Conservation (phyloP, 1,140 invertebrate genomes). For the Watersipora subatra region DNA sequence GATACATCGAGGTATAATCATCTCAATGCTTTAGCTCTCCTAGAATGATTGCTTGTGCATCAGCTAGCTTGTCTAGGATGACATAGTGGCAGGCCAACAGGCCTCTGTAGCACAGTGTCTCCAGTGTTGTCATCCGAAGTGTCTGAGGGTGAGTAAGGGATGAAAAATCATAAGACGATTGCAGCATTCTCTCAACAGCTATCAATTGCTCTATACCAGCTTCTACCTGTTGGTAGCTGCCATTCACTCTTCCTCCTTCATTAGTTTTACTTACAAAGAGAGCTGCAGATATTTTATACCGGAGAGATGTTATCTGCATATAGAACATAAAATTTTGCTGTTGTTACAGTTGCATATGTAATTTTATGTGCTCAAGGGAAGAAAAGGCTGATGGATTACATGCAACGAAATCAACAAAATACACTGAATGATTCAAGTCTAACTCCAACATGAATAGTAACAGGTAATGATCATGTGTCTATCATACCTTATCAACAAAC, state of each 20-base stretch:
- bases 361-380: no score
- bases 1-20: no score
- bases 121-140: neutral
- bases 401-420: neutral
- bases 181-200: neutral
- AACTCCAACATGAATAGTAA: neutral
- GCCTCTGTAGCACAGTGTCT: conserved; percentile 1
- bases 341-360: no score
- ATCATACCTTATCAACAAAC: neutral
- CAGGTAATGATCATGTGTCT: neutral
- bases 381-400: neutral
- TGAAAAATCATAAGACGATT: neutral
- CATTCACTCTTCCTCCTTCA: neutral
- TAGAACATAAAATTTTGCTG: neutral
- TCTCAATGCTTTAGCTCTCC: no score
- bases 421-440: neutral
- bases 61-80: neutral
- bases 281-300: neutral
- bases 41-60: no score
- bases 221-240: neutral
- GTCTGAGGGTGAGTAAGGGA: neutral
- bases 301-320: neutral
- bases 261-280: neutral
- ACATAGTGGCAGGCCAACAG: neutral
- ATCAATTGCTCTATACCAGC: neutral